These are phyloP conservation scores for Penaeus chinensis DNA, from an alignment of 1,140 invertebrate genomes.

Conservation along the genomic window DNA sequence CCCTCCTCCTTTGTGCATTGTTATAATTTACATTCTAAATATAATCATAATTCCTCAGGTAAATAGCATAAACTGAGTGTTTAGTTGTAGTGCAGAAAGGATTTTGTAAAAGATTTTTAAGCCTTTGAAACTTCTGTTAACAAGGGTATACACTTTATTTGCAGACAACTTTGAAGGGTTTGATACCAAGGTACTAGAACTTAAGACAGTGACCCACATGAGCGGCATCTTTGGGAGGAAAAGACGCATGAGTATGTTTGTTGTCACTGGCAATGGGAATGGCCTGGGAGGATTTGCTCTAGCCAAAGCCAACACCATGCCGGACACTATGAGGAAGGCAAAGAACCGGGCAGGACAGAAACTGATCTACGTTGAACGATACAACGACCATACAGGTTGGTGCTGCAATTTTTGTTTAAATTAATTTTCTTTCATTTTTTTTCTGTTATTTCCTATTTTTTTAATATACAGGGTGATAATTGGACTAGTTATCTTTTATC, in stretches of 20 bases:
- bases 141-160: constrained; percentile 64
- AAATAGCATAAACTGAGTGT: too few species aligned
- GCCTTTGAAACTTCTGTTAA: too few species aligned
- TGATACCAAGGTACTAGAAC: constrained; percentile 85
- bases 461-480: neutral
- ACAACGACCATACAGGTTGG: constrained; percentile 84
- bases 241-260: constrained; percentile 76
- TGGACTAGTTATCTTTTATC: neutral
- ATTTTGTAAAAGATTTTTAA: too few species aligned
- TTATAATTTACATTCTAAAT: too few species aligned
- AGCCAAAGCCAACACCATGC: constrained; percentile 74
- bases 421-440: neutral
- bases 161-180: constrained; percentile 88
- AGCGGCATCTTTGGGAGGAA: constrained; percentile 85
- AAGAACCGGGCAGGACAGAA: constrained; percentile 89
- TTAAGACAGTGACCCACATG: constrained; percentile 85
- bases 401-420: neutral
- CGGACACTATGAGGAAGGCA: constrained; percentile 77
- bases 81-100: too few species aligned
- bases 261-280: constrained; percentile 89
- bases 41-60: too few species aligned
- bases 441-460: neutral
- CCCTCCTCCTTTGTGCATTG: too few species aligned
- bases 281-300: constrained; percentile 86
- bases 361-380: constrained; percentile 85